phyloP scores from a whole-genome alignment of 2,888 invertebrate species.

The Campoplex nolae region DNA sequence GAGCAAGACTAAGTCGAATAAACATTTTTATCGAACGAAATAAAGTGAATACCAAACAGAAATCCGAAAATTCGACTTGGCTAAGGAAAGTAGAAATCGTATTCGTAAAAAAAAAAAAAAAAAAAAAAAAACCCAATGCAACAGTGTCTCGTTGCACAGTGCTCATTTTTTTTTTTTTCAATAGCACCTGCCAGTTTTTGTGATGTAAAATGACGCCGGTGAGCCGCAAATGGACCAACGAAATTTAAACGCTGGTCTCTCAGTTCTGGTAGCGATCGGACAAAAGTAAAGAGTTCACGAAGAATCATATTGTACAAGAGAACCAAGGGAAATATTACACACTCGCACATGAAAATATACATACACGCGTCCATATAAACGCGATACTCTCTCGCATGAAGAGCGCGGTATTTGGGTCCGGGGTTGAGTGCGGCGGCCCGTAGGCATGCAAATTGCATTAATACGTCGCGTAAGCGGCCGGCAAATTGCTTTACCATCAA shows the following conservation, averaged over 20 bases:
- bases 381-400: conserved; percentile 17
- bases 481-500: conserved; percentile 80
- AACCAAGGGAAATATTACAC: conserved; percentile 13
- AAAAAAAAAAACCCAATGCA: neutral
- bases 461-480: conserved; percentile 79
- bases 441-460: conserved; percentile 79
- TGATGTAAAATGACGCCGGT: neutral
- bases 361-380: neutral
- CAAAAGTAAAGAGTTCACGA: conserved; percentile 1
- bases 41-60: neutral
- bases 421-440: conserved; percentile 51
- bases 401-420: conserved; percentile 39
- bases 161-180: neutral
- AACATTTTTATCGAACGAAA: neutral
- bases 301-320: conserved; percentile 29
- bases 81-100: neutral
- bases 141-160: too few species aligned
- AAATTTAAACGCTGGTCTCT: neutral
- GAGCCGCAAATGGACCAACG: neutral
- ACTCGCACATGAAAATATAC: conserved; percentile 10
- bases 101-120: neutral
- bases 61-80: neutral
- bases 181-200: neutral
- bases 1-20: too few species aligned
- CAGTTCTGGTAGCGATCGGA: neutral